Evolutionary conservation across 2,888 invertebrate species (phyloP).

Genomic region (Hesperia comma): DNA sequence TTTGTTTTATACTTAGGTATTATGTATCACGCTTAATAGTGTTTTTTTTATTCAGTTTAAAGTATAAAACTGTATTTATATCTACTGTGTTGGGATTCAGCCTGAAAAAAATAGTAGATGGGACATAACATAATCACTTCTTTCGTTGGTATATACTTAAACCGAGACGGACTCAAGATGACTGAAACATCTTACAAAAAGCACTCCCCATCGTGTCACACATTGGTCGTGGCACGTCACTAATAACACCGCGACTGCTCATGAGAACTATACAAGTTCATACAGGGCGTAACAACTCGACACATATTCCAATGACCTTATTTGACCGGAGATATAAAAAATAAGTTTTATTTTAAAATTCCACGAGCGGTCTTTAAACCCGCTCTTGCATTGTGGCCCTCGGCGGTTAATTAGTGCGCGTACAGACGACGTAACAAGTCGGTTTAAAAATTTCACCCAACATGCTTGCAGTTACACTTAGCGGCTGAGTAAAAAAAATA

Average conservation of each 20-base stretch:
- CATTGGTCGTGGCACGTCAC: background rate
- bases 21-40: no score
- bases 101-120: no score
- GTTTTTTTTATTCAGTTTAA: no score
- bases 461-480: conserved; percentile 29
- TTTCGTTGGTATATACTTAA: no score
- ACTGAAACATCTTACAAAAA: no score
- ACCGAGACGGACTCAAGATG: no score
- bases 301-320: conserved; percentile 35
- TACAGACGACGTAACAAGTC: conserved; percentile 32
- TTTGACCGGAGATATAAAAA: conserved; percentile 37
- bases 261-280: conserved; percentile 14
- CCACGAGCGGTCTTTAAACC: conserved; percentile 32
- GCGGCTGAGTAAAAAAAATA: conserved; percentile 14
- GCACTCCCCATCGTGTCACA: background rate
- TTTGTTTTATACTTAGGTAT: no score
- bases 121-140: no score
- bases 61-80: no score
- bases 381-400: conserved; percentile 36
- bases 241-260: background rate
- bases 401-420: conserved; percentile 35
- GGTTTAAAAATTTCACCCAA: conserved; percentile 36
- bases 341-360: conserved; percentile 35
- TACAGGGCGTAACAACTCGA: conserved; percentile 30
- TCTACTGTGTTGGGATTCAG: no score